These are phyloP conservation scores for Dreissena rostriformis DNA, from an alignment of 1,140 invertebrate species.

Conservation along the genomic window DNA sequence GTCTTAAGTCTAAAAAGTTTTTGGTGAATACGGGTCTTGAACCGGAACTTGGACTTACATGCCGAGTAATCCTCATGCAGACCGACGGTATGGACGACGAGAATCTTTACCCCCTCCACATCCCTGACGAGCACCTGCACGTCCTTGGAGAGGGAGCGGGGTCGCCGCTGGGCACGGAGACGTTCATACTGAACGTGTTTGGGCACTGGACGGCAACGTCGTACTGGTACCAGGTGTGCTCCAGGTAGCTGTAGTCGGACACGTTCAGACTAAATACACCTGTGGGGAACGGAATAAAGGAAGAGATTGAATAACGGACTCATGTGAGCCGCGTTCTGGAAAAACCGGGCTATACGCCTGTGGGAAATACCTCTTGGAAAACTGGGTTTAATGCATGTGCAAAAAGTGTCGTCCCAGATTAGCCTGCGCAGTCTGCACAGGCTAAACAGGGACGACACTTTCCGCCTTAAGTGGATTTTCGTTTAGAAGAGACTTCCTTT, in stretches of 20 bases:
- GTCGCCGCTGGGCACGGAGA: conserved; percentile 45
- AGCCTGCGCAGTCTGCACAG: too few species aligned
- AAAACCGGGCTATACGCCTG: too few species aligned
- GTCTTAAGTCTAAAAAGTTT: too few species aligned
- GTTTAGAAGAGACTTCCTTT: too few species aligned
- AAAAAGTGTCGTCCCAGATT: too few species aligned
- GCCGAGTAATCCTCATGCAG: neutral
- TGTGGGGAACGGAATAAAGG: neutral
- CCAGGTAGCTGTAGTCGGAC: conserved; percentile 32
- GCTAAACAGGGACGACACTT: too few species aligned
- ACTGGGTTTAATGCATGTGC: too few species aligned
- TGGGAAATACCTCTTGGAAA: too few species aligned
- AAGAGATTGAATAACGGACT: too few species aligned
- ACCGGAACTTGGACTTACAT: neutral
- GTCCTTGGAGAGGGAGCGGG: conserved; percentile 27
- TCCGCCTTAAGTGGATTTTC: too few species aligned
- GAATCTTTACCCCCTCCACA: neutral
- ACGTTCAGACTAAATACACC: conserved; percentile 45
- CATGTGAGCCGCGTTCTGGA: too few species aligned
- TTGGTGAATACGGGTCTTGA: too few species aligned
- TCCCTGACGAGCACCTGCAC: conserved; percentile 27
- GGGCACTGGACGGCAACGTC: conserved; percentile 46
- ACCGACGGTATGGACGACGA: conserved; percentile 36
- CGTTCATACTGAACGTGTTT: conserved; percentile 14
- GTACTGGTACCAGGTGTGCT: conserved; percentile 35